Evolutionary conservation across 2,797 vertebrate genomes (phyloP).

Genomic region (Melanotaenia maccullochi): DNA sequence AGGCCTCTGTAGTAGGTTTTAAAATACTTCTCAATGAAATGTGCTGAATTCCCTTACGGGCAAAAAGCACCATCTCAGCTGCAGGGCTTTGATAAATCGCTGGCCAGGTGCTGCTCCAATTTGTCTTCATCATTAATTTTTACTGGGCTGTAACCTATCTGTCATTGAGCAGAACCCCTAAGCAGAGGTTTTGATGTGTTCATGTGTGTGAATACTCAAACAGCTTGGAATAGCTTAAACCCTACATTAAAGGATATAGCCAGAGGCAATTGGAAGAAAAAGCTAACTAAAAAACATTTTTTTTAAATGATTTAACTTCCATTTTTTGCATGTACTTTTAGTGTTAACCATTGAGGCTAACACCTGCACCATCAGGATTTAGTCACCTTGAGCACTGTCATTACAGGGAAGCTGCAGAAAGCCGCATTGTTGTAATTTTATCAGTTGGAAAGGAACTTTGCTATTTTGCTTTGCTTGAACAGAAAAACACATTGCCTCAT

Average conservation of each 20-base stretch:
- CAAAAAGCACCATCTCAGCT: constrained; percentile 67
- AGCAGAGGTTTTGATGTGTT: constrained; percentile 76
- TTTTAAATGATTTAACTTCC: constrained; percentile 25
- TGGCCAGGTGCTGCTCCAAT: constrained; percentile 89
- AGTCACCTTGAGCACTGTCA: constrained; percentile 31
- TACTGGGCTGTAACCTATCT: constrained; percentile 83
- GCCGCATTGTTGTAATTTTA: constrained; percentile 6
- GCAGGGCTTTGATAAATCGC: constrained; percentile 88
- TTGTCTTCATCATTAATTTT: constrained; percentile 92
- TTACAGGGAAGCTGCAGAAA: constrained; percentile 9
- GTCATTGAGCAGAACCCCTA: constrained; percentile 76
- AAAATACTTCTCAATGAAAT: constrained; percentile 73
- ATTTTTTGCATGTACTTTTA: constrained; percentile 36
- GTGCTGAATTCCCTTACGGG: constrained; percentile 77
- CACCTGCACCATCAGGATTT: constrained; percentile 38
- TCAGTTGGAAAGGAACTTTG: constrained; percentile 2
- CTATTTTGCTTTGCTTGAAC: not conserved
- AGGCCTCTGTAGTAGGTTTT: constrained; percentile 36
- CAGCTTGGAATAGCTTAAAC: constrained; percentile 62
- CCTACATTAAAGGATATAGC: constrained; percentile 73
- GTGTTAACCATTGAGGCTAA: constrained; percentile 44
- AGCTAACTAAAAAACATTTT: constrained; percentile 47
- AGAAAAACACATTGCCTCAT: not conserved
- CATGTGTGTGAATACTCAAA: constrained; percentile 54
- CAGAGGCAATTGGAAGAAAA: constrained; percentile 57